Percentiles rank a stretch among this genome's conserved stretches.
Evolutionary conservation across 2,888 invertebrate species (phyloP).

Genomic region (Litoditis marina): DNA sequence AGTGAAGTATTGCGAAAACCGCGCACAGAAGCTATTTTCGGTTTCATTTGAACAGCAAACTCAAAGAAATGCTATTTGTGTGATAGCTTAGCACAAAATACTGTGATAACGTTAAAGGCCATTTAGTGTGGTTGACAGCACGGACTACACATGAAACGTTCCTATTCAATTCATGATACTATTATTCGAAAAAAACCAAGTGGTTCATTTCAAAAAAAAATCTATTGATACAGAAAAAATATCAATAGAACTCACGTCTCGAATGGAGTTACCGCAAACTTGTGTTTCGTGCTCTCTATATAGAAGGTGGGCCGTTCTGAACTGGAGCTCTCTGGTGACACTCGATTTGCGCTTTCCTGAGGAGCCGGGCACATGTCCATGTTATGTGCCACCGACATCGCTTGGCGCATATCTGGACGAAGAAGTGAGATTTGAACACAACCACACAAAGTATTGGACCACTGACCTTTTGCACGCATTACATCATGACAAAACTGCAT

Average conservation of each 20-base stretch:
- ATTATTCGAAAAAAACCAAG: too few species aligned
- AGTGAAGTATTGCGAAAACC: too few species aligned
- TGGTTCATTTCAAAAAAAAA: too few species aligned
- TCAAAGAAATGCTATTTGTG: too few species aligned
- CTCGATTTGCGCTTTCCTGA: slow-evolving; percentile 5
- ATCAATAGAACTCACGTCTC: slow-evolving; percentile 6
- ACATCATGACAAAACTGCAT: too few species aligned
- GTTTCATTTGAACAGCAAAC: too few species aligned
- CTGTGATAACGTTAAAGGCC: too few species aligned
- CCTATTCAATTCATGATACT: background rate
- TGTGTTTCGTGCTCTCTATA: slow-evolving; percentile 48
- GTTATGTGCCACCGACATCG: slow-evolving; percentile 27
- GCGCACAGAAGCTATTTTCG: too few species aligned
- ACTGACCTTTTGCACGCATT: too few species aligned
- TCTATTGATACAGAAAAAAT: too few species aligned
- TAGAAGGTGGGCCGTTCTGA: slow-evolving; percentile 43
- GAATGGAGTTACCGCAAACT: slow-evolving; percentile 48
- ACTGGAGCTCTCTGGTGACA: slow-evolving; percentile 25
- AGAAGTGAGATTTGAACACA: background rate
- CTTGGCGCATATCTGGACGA: slow-evolving; percentile 37
- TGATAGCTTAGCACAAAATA: too few species aligned
- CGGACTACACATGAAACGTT: background rate
- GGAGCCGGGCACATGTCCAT: slow-evolving; percentile 8
- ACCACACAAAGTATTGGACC: background rate
- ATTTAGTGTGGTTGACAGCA: background rate